phyloP scores from a whole-genome alignment of 2,888 invertebrate species.

The Mythimna vitellina region DNA sequence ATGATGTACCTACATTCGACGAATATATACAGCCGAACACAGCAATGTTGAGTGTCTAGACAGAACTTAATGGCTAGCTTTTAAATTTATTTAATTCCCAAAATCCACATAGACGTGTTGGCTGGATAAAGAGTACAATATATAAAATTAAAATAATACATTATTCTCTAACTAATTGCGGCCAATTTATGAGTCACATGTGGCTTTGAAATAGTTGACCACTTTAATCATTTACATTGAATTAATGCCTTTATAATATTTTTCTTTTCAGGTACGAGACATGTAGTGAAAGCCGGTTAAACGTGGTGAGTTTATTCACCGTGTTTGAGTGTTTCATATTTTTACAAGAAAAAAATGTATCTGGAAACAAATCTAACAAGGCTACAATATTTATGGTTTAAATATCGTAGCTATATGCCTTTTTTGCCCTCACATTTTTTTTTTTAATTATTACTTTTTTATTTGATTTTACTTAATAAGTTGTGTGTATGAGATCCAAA shows the following conservation, averaged over 20 bases:
- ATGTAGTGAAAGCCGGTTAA: conserved; percentile 58
- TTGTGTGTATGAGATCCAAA: too few relatives aligned
- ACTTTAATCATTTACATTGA: conserved; percentile 9
- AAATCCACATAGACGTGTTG: conserved; percentile 16
- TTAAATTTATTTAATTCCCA: conserved; percentile 25
- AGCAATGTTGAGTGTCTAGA: conserved; percentile 41
- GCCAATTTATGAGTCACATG: conserved; percentile 30
- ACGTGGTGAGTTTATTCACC: conserved; percentile 56
- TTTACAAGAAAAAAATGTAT: background rate
- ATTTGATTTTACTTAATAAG: too few relatives aligned
- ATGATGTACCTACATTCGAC: conserved; percentile 4
- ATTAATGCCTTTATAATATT: conserved; percentile 31
- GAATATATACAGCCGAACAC: background rate
- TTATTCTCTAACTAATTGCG: conserved; percentile 22
- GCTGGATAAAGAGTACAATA: conserved; percentile 16
- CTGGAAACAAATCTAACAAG: background rate
- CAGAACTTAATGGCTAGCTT: conserved; percentile 31
- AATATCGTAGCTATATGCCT: too few relatives aligned
- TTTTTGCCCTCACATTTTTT: too few relatives aligned
- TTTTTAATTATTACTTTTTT: too few relatives aligned
- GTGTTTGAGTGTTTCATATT: conserved; percentile 3
- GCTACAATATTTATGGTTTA: too few relatives aligned
- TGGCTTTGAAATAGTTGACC: conserved; percentile 8
- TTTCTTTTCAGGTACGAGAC: conserved; percentile 62
- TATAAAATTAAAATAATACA: background rate